phyloP scores from a whole-genome alignment of 2,113 vertebrate genomes.

The Cavia aperea region DNA sequence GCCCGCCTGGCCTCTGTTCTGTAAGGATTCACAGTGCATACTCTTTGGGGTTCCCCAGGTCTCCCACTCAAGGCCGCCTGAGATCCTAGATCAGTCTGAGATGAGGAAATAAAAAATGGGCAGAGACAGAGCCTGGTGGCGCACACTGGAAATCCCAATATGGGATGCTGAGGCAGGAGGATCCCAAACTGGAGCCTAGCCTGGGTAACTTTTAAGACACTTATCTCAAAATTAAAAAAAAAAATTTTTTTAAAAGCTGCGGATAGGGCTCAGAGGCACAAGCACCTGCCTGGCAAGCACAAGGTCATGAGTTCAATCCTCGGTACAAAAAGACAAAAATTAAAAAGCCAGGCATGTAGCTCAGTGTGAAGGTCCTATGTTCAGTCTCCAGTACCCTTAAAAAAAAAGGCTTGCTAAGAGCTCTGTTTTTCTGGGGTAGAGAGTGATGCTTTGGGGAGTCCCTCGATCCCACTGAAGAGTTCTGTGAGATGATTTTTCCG shows the following conservation, averaged over 20 bases:
- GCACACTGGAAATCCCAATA: neutral
- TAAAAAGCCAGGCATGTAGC: neutral
- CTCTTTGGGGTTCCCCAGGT: neutral
- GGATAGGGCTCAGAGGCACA: too few species aligned
- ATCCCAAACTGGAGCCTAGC: neutral
- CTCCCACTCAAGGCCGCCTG: neutral
- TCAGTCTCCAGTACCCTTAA: neutral
- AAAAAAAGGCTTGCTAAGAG: neutral
- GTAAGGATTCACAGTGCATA: neutral
- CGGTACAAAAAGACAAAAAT: too few species aligned
- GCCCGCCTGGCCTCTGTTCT: neutral
- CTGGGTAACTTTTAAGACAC: neutral
- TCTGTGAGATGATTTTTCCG: neutral
- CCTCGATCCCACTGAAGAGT: neutral
- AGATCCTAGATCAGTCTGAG: neutral
- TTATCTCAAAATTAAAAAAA: neutral
- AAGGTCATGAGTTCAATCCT: too few species aligned
- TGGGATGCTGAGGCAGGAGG: neutral
- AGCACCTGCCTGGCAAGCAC: too few species aligned
- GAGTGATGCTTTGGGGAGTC: neutral
- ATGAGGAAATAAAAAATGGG: neutral
- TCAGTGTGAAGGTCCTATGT: neutral
- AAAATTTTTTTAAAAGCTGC: neutral
- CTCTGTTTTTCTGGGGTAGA: neutral
- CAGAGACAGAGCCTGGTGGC: neutral